Conservation (phyloP, 2,113 vertebrate species). For the Callithrix jacchus region DNA sequence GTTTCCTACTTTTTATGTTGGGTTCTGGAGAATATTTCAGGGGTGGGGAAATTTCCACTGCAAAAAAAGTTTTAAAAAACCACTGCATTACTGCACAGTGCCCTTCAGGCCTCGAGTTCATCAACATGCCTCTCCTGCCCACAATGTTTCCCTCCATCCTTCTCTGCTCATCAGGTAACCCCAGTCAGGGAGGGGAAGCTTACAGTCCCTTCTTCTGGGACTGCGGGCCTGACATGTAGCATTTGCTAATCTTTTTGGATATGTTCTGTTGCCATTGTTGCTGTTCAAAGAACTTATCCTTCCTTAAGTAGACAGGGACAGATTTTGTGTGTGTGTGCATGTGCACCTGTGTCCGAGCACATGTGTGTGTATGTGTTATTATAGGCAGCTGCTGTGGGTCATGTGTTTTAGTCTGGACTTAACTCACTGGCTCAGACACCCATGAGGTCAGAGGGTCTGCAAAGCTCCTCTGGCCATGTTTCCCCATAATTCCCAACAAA, state of each 20-base stretch:
- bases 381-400: not conserved
- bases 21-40: constrained; percentile 15
- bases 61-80: not conserved
- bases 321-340: not conserved
- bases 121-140: not conserved
- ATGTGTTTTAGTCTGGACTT: not conserved
- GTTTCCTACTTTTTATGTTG: not conserved
- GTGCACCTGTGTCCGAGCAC: not conserved
- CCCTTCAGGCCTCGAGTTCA: not conserved
- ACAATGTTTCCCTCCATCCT: not conserved
- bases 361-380: not conserved
- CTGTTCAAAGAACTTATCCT: not conserved
- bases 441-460: not conserved
- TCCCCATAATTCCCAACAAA: not conserved
- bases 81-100: not conserved
- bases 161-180: not conserved
- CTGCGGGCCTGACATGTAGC: not conserved
- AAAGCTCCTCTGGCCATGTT: not conserved
- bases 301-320: not conserved
- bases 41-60: not conserved
- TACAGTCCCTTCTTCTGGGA: accelerated
- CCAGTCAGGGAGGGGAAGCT: not conserved
- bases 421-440: not conserved
- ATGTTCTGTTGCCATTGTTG: not conserved
- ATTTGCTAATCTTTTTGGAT: not conserved